These are phyloP conservation scores for Gari tellinella DNA, from an alignment of 2,888 invertebrate genomes.

Conservation along the genomic window DNA sequence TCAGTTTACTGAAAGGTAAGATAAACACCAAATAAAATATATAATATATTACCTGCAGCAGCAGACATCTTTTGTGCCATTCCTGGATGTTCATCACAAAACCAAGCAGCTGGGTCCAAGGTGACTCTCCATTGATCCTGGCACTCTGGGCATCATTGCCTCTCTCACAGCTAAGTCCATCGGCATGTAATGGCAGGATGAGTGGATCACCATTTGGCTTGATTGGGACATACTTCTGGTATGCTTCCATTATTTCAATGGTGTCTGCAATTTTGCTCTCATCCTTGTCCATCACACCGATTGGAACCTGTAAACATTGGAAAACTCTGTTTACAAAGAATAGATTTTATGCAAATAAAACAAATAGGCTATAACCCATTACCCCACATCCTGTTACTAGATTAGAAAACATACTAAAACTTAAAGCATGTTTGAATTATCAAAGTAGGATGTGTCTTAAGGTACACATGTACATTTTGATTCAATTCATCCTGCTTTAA, in stretches of 20 bases:
- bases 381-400: no score
- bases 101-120: slow-evolving; percentile 39
- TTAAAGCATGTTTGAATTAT: no score
- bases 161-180: slow-evolving; percentile 53
- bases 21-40: background rate
- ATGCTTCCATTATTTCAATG: slow-evolving; percentile 53
- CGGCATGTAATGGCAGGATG: slow-evolving; percentile 40
- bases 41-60: slow-evolving; percentile 37
- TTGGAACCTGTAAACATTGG: slow-evolving; percentile 34
- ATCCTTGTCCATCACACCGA: slow-evolving; percentile 58
- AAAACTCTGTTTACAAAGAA: no score
- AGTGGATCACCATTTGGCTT: slow-evolving; percentile 35
- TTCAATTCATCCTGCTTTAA: no score
- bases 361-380: no score
- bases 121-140: slow-evolving; percentile 31
- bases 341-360: no score
- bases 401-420: no score
- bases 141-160: slow-evolving; percentile 51
- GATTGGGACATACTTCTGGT: slow-evolving; percentile 50
- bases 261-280: slow-evolving; percentile 49
- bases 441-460: no score
- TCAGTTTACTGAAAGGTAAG: no score
- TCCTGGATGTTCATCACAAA: slow-evolving; percentile 36
- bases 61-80: slow-evolving; percentile 47
- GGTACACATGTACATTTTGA: no score